phyloP scores from a whole-genome alignment of 1,140 invertebrate species.

The Planococcus citri region DNA sequence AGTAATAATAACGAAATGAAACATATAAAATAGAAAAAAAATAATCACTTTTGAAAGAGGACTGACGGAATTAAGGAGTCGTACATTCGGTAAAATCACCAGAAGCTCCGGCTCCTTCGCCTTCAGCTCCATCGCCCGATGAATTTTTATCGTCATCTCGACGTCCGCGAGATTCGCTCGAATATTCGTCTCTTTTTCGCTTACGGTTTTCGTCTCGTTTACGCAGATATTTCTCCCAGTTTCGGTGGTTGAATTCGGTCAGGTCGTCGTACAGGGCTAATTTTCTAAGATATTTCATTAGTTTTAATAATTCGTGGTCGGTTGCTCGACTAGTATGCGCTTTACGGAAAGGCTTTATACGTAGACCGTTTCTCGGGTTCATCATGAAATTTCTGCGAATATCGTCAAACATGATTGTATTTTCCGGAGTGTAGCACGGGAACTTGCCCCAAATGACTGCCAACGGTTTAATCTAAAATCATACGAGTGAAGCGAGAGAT shows the following conservation, averaged over 20 bases:
- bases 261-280: slow-evolving; percentile 78
- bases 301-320: slow-evolving; percentile 70
- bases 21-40: no score
- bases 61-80: background rate
- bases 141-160: slow-evolving; percentile 11
- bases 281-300: slow-evolving; percentile 71
- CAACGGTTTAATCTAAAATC: slow-evolving; percentile 77
- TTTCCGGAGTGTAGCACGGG: slow-evolving; percentile 70
- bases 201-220: background rate
- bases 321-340: slow-evolving; percentile 74
- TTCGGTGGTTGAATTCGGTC: slow-evolving; percentile 67
- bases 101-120: background rate
- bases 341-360: slow-evolving; percentile 78
- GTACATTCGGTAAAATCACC: slow-evolving; percentile 7
- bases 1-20: no score
- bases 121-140: slow-evolving; percentile 4
- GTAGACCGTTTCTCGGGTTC: slow-evolving; percentile 88
- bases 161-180: background rate
- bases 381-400: slow-evolving; percentile 94
- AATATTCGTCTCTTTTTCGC: background rate
- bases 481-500: background rate
- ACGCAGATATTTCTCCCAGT: slow-evolving; percentile 72
- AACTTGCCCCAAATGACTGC: slow-evolving; percentile 96
- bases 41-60: no score
- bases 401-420: slow-evolving; percentile 98